phyloP scores from a whole-genome alignment of 2,888 invertebrate species.

The Hirtodrosophila duncani region DNA sequence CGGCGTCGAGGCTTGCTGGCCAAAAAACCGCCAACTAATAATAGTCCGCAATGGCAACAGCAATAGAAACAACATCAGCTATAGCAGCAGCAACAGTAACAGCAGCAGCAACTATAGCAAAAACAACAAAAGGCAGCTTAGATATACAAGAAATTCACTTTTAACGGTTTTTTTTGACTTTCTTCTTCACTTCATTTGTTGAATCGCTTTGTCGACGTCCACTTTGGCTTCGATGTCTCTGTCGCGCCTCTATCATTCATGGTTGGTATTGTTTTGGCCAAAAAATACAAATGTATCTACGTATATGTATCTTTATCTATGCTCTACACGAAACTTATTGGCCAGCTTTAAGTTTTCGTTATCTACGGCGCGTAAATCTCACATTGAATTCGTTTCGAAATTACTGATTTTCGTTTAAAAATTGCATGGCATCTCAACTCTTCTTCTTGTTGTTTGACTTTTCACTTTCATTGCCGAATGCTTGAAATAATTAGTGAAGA shows the following conservation, averaged over 20 bases:
- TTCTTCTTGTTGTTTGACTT: constrained; percentile 20
- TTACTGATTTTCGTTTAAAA: constrained; percentile 27
- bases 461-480: constrained; percentile 63
- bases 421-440: constrained; percentile 9
- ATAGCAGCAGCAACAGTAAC: too few species aligned
- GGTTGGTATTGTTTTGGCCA: constrained; percentile 41
- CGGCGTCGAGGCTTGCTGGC: constrained; percentile 24
- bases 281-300: constrained; percentile 23
- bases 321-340: constrained; percentile 40
- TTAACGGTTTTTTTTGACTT: constrained; percentile 54
- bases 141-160: constrained; percentile 44
- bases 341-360: constrained; percentile 24
- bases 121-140: constrained; percentile 21
- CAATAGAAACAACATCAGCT: neutral
- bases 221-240: constrained; percentile 3
- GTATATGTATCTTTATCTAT: constrained; percentile 25
- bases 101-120: constrained; percentile 27
- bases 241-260: constrained; percentile 14
- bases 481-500: constrained; percentile 42
- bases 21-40: constrained; percentile 57
- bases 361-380: constrained; percentile 24
- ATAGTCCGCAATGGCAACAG: constrained; percentile 46
- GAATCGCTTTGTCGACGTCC: constrained; percentile 16
- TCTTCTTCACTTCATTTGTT: constrained; percentile 59
- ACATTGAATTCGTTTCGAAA: constrained; percentile 26